A percentile compares a stretch with the other conserved stretches of the same genome.
These are phyloP conservation scores for Tenthredo mesomela DNA, from an alignment of 2,888 invertebrate genomes.

Conservation along the genomic window DNA sequence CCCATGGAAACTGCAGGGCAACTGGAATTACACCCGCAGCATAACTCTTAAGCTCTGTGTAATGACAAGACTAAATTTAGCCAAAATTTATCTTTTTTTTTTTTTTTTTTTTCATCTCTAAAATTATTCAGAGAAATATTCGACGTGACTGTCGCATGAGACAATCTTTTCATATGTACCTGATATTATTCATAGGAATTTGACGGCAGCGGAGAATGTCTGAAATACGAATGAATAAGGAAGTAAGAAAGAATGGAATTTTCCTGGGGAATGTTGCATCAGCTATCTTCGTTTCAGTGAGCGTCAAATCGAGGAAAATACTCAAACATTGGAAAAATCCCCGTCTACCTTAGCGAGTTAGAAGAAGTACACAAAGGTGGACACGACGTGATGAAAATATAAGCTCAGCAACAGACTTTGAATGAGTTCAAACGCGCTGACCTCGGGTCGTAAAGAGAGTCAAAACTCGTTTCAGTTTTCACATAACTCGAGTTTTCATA, in stretches of 20 bases:
- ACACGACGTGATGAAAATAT: slow-evolving; percentile 30
- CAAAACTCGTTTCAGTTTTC: slow-evolving; percentile 31
- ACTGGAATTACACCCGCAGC: neutral
- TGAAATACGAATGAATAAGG: neutral
- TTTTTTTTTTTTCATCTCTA: neutral
- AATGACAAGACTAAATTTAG: neutral
- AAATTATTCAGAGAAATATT: neutral
- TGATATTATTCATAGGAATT: slow-evolving; percentile 25
- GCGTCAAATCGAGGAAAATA: slow-evolving; percentile 29
- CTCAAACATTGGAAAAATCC: slow-evolving; percentile 15
- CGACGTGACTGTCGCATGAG: neutral
- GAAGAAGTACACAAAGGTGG: neutral
- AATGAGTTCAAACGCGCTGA: slow-evolving; percentile 26
- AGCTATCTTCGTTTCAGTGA: slow-evolving; percentile 36
- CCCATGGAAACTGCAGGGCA: neutral
- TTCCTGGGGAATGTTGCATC: neutral
- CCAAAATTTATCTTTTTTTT: neutral
- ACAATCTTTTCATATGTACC: neutral
- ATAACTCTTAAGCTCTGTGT: neutral
- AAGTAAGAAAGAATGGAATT: slow-evolving; percentile 16
- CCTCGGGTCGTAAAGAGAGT: slow-evolving; percentile 23
- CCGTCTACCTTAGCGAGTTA: neutral
- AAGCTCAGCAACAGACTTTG: neutral
- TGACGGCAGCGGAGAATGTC: neutral
- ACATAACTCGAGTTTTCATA: neutral